Base-by-base conservation (phyloP, 1,140 invertebrate genomes). In the Oreohelix idahoensis region DNA sequence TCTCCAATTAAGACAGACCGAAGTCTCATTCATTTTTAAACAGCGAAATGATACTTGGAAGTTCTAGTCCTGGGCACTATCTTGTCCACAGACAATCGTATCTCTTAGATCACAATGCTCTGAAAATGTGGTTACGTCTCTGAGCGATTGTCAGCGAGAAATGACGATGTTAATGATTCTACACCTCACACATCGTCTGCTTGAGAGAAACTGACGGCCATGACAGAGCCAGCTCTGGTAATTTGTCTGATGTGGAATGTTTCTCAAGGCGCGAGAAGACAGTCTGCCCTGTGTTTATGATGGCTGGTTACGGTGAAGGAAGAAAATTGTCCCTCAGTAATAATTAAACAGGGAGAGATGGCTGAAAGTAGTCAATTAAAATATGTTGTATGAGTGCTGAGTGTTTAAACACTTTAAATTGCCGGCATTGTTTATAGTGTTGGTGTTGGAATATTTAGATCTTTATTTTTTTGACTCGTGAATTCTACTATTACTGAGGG, bases 21-120 rank as follows among this genome's bases (percentile, higher is more conserved):
- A 26, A 26, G 71, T 2, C 0, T 1, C 71, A 73, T 73, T 39
- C 38, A 73, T 73, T 73, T 73, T 73, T 73, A 73, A 73, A 73
- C 71, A 42, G 36, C n/a, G n/a, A 5, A 66, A 58, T 58, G 15
- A 23, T 58, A 45, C 42, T 8, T 8, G n/a, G n/a, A n/a, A n/a
- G n/a, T n/a, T n/a, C 17, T 20, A 5, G 17, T 58, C 53, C 20
- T n/a, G 17, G 26, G 53, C 53, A 2, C 53, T n/a, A 4, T 20
- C 23, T 58, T 58, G 45, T 8, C 45, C 53, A 45, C 15, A 58
- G 23, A 20, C 1, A 23, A 58, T 11, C 10, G 10, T 23, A n/a
- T 58, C 53, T 58, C 20, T 66, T 29, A 11, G n/a, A 66, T 29
- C 63, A 29, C n/a, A 8, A 35, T n/a, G 29, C 53, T 32, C 15